Evolutionary conservation across 2,113 vertebrate species (phyloP), one percentile per base, ranked within the genome.

Genomic region (Peromyscus californicus): DNA sequence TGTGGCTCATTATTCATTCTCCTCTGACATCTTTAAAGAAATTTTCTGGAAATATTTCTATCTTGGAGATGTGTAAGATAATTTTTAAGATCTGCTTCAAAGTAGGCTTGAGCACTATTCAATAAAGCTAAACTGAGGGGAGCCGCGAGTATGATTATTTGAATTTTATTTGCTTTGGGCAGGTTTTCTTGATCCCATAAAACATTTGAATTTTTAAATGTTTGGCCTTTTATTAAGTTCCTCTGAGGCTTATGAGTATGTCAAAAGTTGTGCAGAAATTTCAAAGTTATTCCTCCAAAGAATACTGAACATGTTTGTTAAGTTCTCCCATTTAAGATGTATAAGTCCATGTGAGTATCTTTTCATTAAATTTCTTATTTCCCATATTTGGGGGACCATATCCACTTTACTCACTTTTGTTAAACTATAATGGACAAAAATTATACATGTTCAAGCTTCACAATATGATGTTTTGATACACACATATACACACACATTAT

Each of bases 11-110:
- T 48, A 39, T 80, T 94, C 36, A 63, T 85, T 82, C 54, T 82
- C 84, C 80, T 91, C 74, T 82, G 86, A 93, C 92, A 42, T 57
- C 63, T 87, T 63, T 67, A 57, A 89, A 94, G 63, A 96, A 29
- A n/a, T 69, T 90, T 90, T 39, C 59, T 70, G 12, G 86, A 90
- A 78, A 31, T 93, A 95, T 90, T 95, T 97, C 93, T 95, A 90
- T 63, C 42, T 95, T 82, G 48, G 33, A 90, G 31, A 39, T 88
- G 7, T n/a, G 48, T n/a, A 22, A 5, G 33, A 61, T 10, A 74
- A 70, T 67, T 94, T 93, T 89, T 19, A 82, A 92, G n/a, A 83
- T 89, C 86, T 86, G n/a, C 39, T 96, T 92, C 76, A 93, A 96
- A 96, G 90, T 70, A 63, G 26, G 54, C 16, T 95, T 72, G 26